phyloP scores from a whole-genome alignment of 2,797 vertebrate genomes.

The Fratercula arctica region DNA sequence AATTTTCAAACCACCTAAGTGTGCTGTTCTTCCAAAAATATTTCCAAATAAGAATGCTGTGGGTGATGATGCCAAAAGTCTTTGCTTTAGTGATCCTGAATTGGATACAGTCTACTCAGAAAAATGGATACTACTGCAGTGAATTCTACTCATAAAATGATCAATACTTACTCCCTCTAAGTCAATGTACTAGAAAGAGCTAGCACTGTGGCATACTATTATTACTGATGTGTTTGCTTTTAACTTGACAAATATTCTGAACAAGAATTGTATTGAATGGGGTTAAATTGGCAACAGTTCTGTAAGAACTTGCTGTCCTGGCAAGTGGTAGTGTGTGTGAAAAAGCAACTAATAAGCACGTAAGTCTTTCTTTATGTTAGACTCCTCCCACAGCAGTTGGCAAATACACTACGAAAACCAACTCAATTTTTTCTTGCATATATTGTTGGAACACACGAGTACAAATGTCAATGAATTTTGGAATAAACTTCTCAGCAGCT shows the following conservation, averaged over 20 bases:
- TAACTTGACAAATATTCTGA: background rate
- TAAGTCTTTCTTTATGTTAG: background rate
- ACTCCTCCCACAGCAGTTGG: background rate
- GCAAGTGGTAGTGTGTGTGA: background rate
- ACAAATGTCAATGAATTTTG: background rate
- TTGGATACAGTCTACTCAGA: background rate
- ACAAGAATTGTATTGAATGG: background rate
- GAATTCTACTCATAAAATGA: background rate
- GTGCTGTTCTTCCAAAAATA: background rate
- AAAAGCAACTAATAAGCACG: background rate
- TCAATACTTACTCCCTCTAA: background rate
- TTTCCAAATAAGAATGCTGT: background rate
- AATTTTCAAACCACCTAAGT: background rate
- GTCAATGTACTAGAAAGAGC: background rate
- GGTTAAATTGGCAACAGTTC: background rate
- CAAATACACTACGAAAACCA: background rate
- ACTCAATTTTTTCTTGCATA: background rate
- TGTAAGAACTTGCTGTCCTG: background rate
- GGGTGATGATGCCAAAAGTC: background rate
- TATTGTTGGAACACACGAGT: background rate
- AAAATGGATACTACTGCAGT: background rate
- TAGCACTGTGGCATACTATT: background rate
- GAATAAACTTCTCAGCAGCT: background rate
- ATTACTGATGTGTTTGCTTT: background rate
- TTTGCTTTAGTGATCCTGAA: background rate